Base-by-base conservation (phyloP, 2,888 invertebrate species). In the Chironomus tentans region DNA sequence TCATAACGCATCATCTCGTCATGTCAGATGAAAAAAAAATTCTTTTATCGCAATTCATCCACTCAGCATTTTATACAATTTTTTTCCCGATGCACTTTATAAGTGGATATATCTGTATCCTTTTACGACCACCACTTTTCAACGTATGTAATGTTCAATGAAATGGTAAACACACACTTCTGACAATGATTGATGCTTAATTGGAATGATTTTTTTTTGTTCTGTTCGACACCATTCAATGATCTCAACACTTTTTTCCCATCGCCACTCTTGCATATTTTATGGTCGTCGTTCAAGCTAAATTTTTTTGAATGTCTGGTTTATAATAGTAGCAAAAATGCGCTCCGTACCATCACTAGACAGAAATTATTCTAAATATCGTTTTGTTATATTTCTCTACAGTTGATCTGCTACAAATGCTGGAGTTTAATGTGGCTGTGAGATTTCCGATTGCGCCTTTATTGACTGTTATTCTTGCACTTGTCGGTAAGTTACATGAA, bases 401-500 rank as follows among this genome's bases (percentile, higher is more conserved):
- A 97, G 97, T 98, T 82, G 98, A 99, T 85, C 88, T 99, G 76
- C 89, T 99, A 79, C 98, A 98, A 86, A 97, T 98, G 95, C 86
- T 98, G 84, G 98, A 98, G 86, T 94, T 96, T 86, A 98, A 98
- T 86, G 92, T 94, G 78, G 91, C 94, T 2, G 92, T 97, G 76
- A 92, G 93, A 76, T 98, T 98, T 83, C 98, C 98, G 47, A 96
- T 97, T 68, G 98, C 98, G 48, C 97, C 98, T 3, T 86, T 99
- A 73, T 88, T 99, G 79, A 99, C 98, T 4, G 98, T 98, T 77
- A 97, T 99, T 79, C 86, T 99, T 84, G 99, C 99, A 65, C 87
- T 99, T 83, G 98, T 99, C 80, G 98, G 98, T 97, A 87, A 92
- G 96, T 91, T 77, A n/a, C 38, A 38, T 10, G 38, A 38, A 38